These are phyloP conservation scores for Istiophorus platypterus DNA, from an alignment of 2,113 vertebrate genomes.

Conservation along the genomic window DNA sequence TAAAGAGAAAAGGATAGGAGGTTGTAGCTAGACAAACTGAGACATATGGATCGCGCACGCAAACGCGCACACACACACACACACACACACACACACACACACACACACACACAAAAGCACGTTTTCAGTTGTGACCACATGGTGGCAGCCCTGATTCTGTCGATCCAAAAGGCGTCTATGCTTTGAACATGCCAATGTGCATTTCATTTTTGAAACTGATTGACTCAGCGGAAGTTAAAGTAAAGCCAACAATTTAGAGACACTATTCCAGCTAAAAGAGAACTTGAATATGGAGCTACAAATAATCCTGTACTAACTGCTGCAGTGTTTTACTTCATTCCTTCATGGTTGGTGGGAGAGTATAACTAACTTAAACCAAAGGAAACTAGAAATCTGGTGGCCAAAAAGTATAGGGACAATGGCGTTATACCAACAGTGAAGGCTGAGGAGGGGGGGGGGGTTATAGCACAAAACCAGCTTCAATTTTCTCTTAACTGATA, in stretches of 20 bases:
- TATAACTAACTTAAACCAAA: background rate
- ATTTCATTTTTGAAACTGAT: too few relatives aligned
- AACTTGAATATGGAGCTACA: background rate
- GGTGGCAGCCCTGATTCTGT: constrained; percentile 62
- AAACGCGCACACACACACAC: background rate
- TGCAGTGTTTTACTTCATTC: too few relatives aligned
- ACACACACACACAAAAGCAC: background rate
- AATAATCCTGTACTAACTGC: too few relatives aligned
- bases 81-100: background rate
- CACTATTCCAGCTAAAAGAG: background rate
- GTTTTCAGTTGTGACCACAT: constrained; percentile 38
- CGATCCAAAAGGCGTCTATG: background rate
- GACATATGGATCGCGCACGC: background rate
- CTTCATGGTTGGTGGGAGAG: too few relatives aligned
- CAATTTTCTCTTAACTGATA: background rate
- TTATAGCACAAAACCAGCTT: too few relatives aligned
- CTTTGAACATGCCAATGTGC: background rate
- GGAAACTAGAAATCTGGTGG: background rate
- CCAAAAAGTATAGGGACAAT: background rate
- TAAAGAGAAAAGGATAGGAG: background rate
- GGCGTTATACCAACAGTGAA: background rate
- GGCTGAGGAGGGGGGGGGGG: background rate
- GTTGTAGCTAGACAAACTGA: background rate
- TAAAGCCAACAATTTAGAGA: too few relatives aligned
- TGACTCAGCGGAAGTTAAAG: too few relatives aligned